Base-by-base conservation (phyloP, 2,888 invertebrate genomes). In the Embidobia sp. region DNA sequence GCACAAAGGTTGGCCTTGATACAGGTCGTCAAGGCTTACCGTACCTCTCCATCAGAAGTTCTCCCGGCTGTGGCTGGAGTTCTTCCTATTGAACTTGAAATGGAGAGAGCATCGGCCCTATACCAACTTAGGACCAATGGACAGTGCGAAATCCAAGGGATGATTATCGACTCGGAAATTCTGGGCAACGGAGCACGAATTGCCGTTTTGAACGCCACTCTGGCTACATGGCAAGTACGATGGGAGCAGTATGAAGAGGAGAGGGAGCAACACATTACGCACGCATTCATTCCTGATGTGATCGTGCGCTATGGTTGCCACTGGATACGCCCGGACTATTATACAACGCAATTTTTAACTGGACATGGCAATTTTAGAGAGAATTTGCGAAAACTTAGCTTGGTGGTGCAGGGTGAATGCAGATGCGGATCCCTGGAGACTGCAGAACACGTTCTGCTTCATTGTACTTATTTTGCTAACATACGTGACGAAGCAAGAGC, bases 321-420 rank as follows among this genome's bases (percentile, higher is more conserved):
- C 44, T 22, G 49, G 59, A 11, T 48, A 0, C 0, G 2, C 3
- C 42, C 61, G 8, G 37, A 35, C 5, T 26, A 22, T 42, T 53
- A 35, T 48, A 15, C n/a, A 6, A 10, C 48, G 3, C 76, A 78
- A 26, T 37, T 66, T 6, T 26, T 78, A 6, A 63, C 69, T 0
- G 76, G 76, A 0, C 77, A 79, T 13, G 75, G 73, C 0, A 29
- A 75, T 42, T 79, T 78, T 40, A 19, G 11, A 1, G 27, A 3
- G 0, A 49, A 57, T 2, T 51, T 64, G 1, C 2, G 49, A 0
- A 16, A 13, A 1, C 13, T 49, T n/a, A 6, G 10, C 0, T 11
- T 64, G 1, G 10, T 3, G 7, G 57, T 42, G 1, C 27, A 40
- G 2, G 29, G 15, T 5, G 1, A 0, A 4, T 76, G 76, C 13